Conservation (phyloP, 2,888 invertebrate species). For the Argyresthia albistria region DNA sequence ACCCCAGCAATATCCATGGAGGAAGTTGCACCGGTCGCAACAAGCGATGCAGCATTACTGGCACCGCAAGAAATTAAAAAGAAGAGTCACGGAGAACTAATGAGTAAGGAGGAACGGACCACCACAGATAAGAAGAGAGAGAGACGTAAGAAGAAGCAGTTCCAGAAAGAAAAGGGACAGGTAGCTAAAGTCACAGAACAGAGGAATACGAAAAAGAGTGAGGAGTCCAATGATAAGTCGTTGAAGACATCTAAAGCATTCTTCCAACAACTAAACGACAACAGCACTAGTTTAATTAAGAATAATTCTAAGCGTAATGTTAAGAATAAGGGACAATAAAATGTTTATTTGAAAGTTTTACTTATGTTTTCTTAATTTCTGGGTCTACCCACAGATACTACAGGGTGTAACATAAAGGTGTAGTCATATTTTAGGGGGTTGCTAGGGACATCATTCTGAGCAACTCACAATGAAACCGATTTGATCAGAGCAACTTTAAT, state of each 20-base stretch:
- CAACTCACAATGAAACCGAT: no score
- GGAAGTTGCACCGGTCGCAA: conserved; percentile 94
- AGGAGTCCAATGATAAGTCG: conserved; percentile 71
- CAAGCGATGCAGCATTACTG: conserved; percentile 86
- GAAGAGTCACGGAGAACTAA: conserved; percentile 65
- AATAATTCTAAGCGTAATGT: conserved; percentile 29
- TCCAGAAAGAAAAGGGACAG: conserved; percentile 73
- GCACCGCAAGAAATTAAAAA: conserved; percentile 94
- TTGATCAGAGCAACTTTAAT: no score
- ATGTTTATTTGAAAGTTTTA: neutral
- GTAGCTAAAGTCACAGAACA: conserved; percentile 56
- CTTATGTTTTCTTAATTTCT: no score
- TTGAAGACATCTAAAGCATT: conserved; percentile 82
- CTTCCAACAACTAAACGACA: conserved; percentile 89
- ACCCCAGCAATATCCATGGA: conserved; percentile 93
- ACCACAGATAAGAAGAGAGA: conserved; percentile 92
- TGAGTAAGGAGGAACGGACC: conserved; percentile 85
- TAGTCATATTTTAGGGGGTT: no score
- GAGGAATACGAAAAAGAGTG: conserved; percentile 70
- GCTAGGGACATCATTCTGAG: no score
- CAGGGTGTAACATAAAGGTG: no score
- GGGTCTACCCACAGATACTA: no score
- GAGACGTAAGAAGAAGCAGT: conserved; percentile 87
- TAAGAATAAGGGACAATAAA: conserved; percentile 39
- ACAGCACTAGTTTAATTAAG: conserved; percentile 60